Evolutionary conservation across 2,797 vertebrate genomes (phyloP).

Genomic region (Amblyopsis hoosieri): DNA sequence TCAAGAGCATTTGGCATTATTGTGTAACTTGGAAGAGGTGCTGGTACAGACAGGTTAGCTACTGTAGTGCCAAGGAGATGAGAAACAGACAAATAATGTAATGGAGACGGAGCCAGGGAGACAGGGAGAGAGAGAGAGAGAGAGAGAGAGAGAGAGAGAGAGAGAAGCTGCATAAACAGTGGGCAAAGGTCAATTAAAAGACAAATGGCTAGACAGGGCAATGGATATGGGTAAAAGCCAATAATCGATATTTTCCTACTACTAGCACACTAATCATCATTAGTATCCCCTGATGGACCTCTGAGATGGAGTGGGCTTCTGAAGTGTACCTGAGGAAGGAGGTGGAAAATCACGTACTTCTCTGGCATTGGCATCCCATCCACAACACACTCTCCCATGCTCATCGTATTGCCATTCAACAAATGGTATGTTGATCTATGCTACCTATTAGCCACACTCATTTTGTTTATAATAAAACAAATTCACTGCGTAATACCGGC

Average conservation of each 20-base stretch:
- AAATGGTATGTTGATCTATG: conserved; percentile 1
- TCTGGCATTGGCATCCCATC: neutral
- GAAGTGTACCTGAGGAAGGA: conserved; percentile 3
- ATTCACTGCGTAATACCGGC: too few species aligned
- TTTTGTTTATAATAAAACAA: too few species aligned
- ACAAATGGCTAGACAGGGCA: conserved; percentile 55
- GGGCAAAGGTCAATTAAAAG: conserved; percentile 16
- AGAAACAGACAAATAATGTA: conserved; percentile 7
- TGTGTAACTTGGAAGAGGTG: conserved; percentile 32
- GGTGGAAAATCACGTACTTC: neutral
- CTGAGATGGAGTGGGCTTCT: conserved; percentile 7
- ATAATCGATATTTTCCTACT: conserved; percentile 46
- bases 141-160: conserved; percentile 24
- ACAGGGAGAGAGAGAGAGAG: neutral
- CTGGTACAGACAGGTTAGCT: conserved; percentile 24
- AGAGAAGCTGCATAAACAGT: conserved; percentile 6
- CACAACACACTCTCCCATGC: conserved; percentile 1
- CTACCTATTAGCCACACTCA: too few species aligned
- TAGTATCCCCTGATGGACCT: conserved; percentile 24
- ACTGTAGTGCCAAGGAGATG: conserved; percentile 16
- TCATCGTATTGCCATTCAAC: neutral
- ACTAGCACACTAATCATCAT: conserved; percentile 33
- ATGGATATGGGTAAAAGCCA: conserved; percentile 45
- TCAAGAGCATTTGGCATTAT: conserved; percentile 52
- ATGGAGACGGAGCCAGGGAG: conserved; percentile 16